Base-by-base conservation (phyloP, 2,888 invertebrate species). In the Epirrita christyi region DNA sequence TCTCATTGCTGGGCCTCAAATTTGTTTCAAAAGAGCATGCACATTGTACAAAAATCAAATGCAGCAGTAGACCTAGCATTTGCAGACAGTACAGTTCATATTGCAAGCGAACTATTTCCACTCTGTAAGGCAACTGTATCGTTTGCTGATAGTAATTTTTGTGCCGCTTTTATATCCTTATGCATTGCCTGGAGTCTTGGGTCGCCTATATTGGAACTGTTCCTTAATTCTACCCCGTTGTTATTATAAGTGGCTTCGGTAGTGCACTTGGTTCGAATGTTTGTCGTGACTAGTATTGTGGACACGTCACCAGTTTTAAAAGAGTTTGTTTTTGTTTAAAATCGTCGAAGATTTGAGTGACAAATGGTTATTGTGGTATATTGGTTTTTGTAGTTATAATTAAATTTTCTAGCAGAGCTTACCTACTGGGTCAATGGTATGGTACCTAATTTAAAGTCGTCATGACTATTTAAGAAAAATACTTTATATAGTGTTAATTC, bases 201-300 rank as follows among this genome's bases (percentile, higher is more conserved):
- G 55, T 59, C 55, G 55, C 43, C 8, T 15, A 15, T 6, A 6
- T 48, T n/a, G 29, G n/a, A 47, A 48, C 43, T 15, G 34, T 13
- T 11, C 51, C 55, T 52, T 59, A 59, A 55, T 41, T 58, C 47
- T 59, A 58, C 45, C 55, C 58, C 42, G 56, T 49, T 61, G 59
- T 59, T 67, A 64, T 67, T 59, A 61, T 59, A 65, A 67, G 63
- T 64, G 61, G 63, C 59, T 61, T 55, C 61, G 61, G 63, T 64
- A 67, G 64, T 63, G 61, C 66, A 63, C 64, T 67, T 54, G 56
- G 51, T 47, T 63, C 47, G 61, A 65, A 67, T 62, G 57, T 54
- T 58, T 67, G 64, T 65, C 67, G 65, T 65, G 67, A 60, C 63
- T 55, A 58, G 64, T 64, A 66, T 61, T 66, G 60, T 64, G 56